phyloP scores from a whole-genome alignment of 2,797 vertebrate genomes.

The Allobates femoralis region DNA sequence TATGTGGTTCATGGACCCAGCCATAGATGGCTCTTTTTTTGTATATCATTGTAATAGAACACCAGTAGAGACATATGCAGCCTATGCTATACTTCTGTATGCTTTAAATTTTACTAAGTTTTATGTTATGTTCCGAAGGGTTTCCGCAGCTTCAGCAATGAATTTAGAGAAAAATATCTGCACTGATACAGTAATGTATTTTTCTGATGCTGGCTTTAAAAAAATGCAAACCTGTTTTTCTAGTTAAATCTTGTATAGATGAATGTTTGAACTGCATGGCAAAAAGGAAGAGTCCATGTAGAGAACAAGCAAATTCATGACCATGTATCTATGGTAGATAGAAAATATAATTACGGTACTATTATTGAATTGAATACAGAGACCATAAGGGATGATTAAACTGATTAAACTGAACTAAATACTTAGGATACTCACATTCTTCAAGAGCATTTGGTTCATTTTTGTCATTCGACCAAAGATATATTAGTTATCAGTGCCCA shows the following conservation, averaged over 20 bases:
- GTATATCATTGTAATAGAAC: too few species aligned
- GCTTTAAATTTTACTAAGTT: too few species aligned
- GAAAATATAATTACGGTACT: neutral
- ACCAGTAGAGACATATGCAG: too few species aligned
- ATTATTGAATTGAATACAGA: neutral
- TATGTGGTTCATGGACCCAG: too few species aligned
- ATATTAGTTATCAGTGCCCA: slow-evolving; percentile 41
- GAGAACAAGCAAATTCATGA: slow-evolving; percentile 12
- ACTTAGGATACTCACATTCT: slow-evolving; percentile 7
- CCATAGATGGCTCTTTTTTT: too few species aligned
- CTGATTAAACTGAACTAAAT: slow-evolving; percentile 32
- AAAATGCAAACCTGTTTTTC: neutral
- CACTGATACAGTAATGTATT: too few species aligned
- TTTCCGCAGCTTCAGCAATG: too few species aligned
- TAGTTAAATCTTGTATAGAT: neutral
- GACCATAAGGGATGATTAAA: slow-evolving; percentile 18
- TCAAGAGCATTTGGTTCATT: slow-evolving; percentile 31
- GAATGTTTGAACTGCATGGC: neutral
- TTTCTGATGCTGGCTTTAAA: neutral
- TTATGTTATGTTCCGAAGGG: too few species aligned
- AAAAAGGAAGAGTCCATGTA: neutral
- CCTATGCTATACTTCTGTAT: too few species aligned
- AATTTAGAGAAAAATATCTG: too few species aligned
- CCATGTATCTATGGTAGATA: neutral
- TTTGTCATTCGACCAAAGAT: slow-evolving; percentile 24